Base-by-base conservation (phyloP, 1,140 invertebrate species). In the Lanistes nyassanus region DNA sequence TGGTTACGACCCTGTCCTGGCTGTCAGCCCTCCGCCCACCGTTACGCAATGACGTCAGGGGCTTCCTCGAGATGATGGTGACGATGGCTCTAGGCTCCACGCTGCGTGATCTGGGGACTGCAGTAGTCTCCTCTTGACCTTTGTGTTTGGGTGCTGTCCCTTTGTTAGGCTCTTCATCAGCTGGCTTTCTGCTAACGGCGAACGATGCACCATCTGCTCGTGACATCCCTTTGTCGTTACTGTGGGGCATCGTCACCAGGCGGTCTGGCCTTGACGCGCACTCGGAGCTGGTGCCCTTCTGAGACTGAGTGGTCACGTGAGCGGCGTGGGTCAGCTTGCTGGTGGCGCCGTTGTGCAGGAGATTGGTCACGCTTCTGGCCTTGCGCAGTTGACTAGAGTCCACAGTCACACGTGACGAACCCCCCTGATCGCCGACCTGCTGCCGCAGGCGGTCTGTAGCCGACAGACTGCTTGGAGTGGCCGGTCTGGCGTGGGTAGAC, bases 111-210 rank as follows among this genome's bases (percentile, higher is more conserved):
- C 21, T 39, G 56, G n/a, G n/a, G 39, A 26, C 36, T 74, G 39
- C 66, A 69, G 51, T 36, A 81, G 47, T 69, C 70, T 71, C n/a
- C n/a, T 39, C 74, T 34, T 16, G 81, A 78, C 42, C 79, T 79
- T 13, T 81, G 77, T 72, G 77, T 81, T 26, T 77, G 70, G 4
- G 78, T 78, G 67, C 82, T 74, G 26, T 72, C 66, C 26, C 51
- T 21, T n/a, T n/a, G n/a, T n/a, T n/a, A n/a, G n/a, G n/a, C n/a
- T n/a, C n/a, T n/a, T n/a, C n/a, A n/a, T n/a, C n/a, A n/a, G n/a
- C n/a, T n/a, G n/a, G n/a, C n/a, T n/a, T n/a, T n/a, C n/a, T n/a
- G n/a, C n/a, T n/a, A n/a, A n/a, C n/a, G n/a, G n/a, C n/a, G n/a
- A n/a, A n/a, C n/a, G n/a, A n/a, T n/a, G n/a, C n/a, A n/a, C n/a